Evolutionary conservation across 2,113 vertebrate species (phyloP).

Genomic region (Vulpes vulpes): DNA sequence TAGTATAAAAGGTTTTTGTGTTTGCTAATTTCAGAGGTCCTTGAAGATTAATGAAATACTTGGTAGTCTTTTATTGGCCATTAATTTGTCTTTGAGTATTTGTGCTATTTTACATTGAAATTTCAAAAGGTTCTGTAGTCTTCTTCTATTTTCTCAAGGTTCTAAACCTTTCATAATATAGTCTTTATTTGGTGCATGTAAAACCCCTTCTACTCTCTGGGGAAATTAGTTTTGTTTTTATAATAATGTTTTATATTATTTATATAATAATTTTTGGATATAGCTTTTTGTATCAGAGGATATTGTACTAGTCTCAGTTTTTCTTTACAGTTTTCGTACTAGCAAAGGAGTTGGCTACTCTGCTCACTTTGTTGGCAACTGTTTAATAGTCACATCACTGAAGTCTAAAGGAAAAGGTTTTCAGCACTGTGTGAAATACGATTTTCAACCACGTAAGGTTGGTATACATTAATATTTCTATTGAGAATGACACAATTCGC

Average conservation of each 20-base stretch:
- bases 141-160: background rate
- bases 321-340: constrained; percentile 95
- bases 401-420: constrained; percentile 99
- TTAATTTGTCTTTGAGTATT: constrained; percentile 25
- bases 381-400: constrained; percentile 97
- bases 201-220: background rate
- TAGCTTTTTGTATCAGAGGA: constrained; percentile 38
- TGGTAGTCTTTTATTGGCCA: background rate
- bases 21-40: background rate
- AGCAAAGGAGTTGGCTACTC: constrained; percentile 99
- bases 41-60: background rate
- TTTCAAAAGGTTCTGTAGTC: background rate
- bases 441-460: constrained; percentile 98
- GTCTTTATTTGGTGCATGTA: constrained; percentile 18
- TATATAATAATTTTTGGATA: background rate
- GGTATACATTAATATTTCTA: constrained; percentile 54
- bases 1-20: background rate
- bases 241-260: background rate
- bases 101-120: constrained; percentile 33
- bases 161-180: background rate
- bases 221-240: constrained; percentile 18
- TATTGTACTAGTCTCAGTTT: constrained; percentile 58
- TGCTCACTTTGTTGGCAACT: constrained; percentile 98
- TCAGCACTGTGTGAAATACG: constrained; percentile 99
- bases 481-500: background rate